A percentile compares a stretch with the other conserved stretches of the same genome.
Evolutionary conservation across 1,140 invertebrate species (phyloP).

Genomic region (Diprion similis): DNA sequence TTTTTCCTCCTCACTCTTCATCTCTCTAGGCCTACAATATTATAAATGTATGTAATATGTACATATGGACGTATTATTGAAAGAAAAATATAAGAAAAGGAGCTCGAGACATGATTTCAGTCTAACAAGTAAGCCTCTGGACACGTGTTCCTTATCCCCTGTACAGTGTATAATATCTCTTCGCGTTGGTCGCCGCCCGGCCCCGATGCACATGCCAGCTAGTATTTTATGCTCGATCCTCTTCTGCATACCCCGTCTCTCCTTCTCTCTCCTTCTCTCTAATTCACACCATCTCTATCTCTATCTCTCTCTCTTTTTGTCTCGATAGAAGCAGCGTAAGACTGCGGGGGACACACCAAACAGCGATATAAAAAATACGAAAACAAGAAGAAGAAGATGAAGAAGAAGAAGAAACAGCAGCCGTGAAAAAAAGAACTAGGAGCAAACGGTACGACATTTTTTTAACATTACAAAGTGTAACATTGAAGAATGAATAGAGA

Average conservation of each 20-base stretch:
- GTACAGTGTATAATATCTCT: slow-evolving; percentile 3
- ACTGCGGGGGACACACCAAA: too few relatives aligned
- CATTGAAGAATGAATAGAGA: too few relatives aligned
- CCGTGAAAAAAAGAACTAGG: too few relatives aligned
- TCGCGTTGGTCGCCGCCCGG: slow-evolving; percentile 2
- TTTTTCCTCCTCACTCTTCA: too few relatives aligned
- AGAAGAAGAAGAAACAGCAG: too few relatives aligned
- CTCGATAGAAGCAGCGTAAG: too few relatives aligned
- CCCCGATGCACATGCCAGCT: neutral
- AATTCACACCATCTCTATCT: too few relatives aligned
- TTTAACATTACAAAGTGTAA: too few relatives aligned
- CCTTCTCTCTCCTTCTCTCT: neutral
- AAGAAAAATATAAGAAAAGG: slow-evolving; percentile 1
- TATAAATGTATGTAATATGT: neutral
- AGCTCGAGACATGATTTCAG: neutral
- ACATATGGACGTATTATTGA: neutral
- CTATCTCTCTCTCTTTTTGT: neutral
- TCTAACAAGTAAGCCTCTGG: neutral
- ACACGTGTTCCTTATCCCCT: neutral
- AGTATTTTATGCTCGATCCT: neutral
- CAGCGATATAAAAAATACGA: too few relatives aligned
- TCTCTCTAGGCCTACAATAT: neutral
- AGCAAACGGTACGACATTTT: too few relatives aligned
- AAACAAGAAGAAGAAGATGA: too few relatives aligned
- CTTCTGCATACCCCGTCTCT: neutral